These are phyloP conservation scores for Ciconia stormi DNA, from an alignment of 2,113 vertebrate species.

Conservation along the genomic window DNA sequence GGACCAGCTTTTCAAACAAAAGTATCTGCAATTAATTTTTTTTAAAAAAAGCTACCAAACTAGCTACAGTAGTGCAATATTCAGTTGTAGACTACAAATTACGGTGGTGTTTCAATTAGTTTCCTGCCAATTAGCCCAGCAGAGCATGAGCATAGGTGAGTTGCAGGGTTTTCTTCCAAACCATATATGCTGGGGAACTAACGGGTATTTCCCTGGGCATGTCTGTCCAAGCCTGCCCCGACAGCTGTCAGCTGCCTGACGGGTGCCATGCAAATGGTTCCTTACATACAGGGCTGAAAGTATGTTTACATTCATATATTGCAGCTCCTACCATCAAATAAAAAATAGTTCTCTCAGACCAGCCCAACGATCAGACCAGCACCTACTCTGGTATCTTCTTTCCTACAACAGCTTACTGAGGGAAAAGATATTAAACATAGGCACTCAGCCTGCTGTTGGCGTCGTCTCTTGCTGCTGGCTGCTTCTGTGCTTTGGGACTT, in stretches of 20 bases:
- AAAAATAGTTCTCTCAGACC: background rate
- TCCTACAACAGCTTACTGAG: background rate
- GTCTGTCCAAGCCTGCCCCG: background rate
- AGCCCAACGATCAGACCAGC: background rate
- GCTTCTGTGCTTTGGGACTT: slow-evolving; percentile 1
- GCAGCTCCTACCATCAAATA: background rate
- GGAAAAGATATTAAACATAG: background rate
- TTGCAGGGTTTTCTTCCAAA: background rate
- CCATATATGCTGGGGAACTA: background rate
- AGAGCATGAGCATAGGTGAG: rapidly evolving
- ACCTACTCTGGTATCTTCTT: background rate
- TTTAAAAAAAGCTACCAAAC: background rate
- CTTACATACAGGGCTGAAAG: background rate
- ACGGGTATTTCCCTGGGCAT: background rate
- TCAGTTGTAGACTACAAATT: background rate
- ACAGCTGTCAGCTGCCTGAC: background rate
- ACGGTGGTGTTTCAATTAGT: background rate
- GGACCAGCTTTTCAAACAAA: background rate
- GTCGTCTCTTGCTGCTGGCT: background rate
- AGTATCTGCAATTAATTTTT: background rate
- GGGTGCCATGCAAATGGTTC: background rate
- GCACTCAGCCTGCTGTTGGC: background rate
- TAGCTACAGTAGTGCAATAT: background rate
- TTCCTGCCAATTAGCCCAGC: background rate
- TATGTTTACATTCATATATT: background rate